Base-by-base conservation (phyloP, 2,888 invertebrate genomes). In the Drosophila falleni region DNA sequence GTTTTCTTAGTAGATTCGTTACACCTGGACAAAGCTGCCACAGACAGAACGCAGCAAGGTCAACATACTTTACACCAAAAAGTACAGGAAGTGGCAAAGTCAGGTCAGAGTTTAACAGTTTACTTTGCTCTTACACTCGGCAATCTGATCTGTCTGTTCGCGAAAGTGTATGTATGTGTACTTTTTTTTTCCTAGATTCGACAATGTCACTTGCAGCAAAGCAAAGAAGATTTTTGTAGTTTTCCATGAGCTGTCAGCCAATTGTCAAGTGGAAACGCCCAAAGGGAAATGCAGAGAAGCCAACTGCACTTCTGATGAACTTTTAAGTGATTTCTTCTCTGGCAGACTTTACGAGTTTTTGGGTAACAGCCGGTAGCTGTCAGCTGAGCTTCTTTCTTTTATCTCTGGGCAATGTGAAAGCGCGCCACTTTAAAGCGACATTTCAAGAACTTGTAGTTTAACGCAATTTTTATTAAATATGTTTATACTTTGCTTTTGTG, bases 301-400 rank as follows among this genome's bases (percentile, higher is more conserved):
- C 73, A 59, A 59, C 68, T 82, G 78, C 74, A 86, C 50, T 68
- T 78, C 54, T 79, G 72, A 78, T 71, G 71, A 86, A 86, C 70
- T 83, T 86, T 86, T 81, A 86, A 83, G 81, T 83, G 83, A 83
- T 79, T 81, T 74, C 54, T 62, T 70, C 67, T 67, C 58, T 50
- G 62, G 50, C 62, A 46, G 53, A 54, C 54, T 39, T 50, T 50
- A 33, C 46, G 47, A 50, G 51, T 54, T 53, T 44, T 51, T 56
- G 35, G 54, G 35, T 50, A 51, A 64, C 73, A 67, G 63, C 39
- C 42, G 44, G 33, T 42, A 44, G 35, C 44, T 53, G 54, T 44
- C 67, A 44, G 39, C 15, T 42, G 13, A 42, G 35, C 10, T 15
- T 5, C 35, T 26, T 4, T 5, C 8, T 31, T 47, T 46, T 23